phyloP scores from a whole-genome alignment of 1,140 invertebrate genomes.

The Tetragnatha versicolor region DNA sequence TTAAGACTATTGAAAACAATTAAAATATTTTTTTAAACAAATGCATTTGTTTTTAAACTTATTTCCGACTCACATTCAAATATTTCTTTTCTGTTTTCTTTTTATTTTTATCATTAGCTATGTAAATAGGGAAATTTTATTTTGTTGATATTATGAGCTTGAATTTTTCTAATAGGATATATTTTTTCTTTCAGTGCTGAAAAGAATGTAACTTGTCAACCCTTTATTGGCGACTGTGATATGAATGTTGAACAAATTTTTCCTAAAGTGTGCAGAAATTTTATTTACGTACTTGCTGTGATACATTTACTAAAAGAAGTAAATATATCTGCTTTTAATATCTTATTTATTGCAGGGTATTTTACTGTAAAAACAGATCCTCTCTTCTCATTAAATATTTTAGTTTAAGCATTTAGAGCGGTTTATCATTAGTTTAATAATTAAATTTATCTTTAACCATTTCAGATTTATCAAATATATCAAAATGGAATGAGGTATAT shows the following conservation, averaged over 20 bases:
- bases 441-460: background rate
- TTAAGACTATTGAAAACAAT: too few species aligned
- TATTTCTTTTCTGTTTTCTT: background rate
- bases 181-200: slow-evolving; percentile 5
- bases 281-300: slow-evolving; percentile 64
- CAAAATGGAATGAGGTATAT: slow-evolving; percentile 64
- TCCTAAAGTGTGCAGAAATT: slow-evolving; percentile 62
- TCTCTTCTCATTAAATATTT: too few species aligned
- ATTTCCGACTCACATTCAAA: too few species aligned
- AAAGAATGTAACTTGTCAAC: slow-evolving; percentile 42
- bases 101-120: background rate
- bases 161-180: too few species aligned
- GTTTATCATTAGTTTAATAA: too few species aligned
- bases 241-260: slow-evolving; percentile 56
- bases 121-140: background rate
- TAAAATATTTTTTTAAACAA: too few species aligned
- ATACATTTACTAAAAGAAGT: slow-evolving; percentile 66
- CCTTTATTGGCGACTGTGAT: slow-evolving; percentile 41
- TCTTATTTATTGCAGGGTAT: too few species aligned
- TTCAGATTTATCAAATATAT: slow-evolving; percentile 65
- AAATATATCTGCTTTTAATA: slow-evolving; percentile 25
- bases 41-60: too few species aligned
- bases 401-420: too few species aligned
- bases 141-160: too few species aligned
- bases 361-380: too few species aligned